Base-by-base conservation (phyloP, 2,797 vertebrate genomes). In the Scomberomorus guttatus region DNA sequence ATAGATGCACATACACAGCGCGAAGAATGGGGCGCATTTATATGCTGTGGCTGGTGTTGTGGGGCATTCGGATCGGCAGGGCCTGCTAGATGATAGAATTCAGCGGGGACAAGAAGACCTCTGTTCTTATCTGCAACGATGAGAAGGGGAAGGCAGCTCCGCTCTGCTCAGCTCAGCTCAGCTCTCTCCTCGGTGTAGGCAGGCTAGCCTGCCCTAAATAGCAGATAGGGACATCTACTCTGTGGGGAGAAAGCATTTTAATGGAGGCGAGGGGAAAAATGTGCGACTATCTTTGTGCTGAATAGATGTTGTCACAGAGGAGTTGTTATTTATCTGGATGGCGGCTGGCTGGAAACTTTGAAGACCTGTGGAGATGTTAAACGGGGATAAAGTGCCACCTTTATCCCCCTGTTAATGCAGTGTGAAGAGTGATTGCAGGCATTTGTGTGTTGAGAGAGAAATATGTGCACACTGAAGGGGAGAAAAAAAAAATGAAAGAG, bases 21-120 rank as follows among this genome's bases (percentile, higher is more conserved):
- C 32, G 59, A 94, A 95, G 94, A 95, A 95, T 94, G 92, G 90
- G 84, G 65, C 50, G 87, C 95, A 96, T 96, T 95, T 95, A 96
- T 95, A 95, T 95, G 95, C 95, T 88, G 89, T 75, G 84, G 92
- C 92, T 92, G 93, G 86, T 94, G 93, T 94, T 91, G 92, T 81
- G 87, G 91, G 86, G 90, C 87, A 87, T 94, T 94, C 79, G 88
- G 86, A 92, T 93, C 86, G 59, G 83, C 90, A 87, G 91, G 90
- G 82, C 84, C 89, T 86, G 90, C 76, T 77, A 87, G 93, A 94
- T 94, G 93, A 91, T 92, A 92, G 93, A 94, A 95, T 93, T 94
- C 93, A 94, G 87, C 78, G 29, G 90, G 93, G 93, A 96, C 95
- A 96, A 96, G 94, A 93, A 93, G 93, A 91, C 92, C 95, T 94